Conservation (phyloP, 2,113 vertebrate species). For the Antigone vipio region DNA sequence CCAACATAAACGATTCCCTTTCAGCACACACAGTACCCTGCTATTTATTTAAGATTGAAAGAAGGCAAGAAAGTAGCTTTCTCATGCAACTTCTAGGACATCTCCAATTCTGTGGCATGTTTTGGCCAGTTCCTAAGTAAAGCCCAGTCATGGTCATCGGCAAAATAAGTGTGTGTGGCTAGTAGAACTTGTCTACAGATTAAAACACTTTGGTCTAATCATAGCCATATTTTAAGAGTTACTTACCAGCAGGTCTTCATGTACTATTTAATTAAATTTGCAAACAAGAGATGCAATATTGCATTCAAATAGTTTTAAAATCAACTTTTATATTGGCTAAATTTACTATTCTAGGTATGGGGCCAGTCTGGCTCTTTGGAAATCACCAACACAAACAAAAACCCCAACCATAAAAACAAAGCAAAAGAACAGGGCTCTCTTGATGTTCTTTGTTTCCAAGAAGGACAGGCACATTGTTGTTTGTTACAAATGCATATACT, state of each 20-base stretch:
- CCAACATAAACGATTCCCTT: slow-evolving; percentile 73
- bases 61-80: slow-evolving; percentile 70
- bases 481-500: not conserved
- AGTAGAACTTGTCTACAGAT: slow-evolving; percentile 17
- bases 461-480: not conserved
- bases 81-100: slow-evolving; percentile 59
- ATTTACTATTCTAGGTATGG: slow-evolving; percentile 44
- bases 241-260: slow-evolving; percentile 21
- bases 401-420: not conserved
- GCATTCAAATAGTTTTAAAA: slow-evolving; percentile 50
- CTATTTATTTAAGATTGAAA: slow-evolving; percentile 74
- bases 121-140: slow-evolving; percentile 54
- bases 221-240: not conserved
- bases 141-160: slow-evolving; percentile 20
- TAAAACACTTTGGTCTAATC: slow-evolving; percentile 20
- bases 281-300: slow-evolving; percentile 40
- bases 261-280: slow-evolving; percentile 47
- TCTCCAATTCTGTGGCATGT: slow-evolving; percentile 57
- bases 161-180: slow-evolving; percentile 10
- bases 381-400: not conserved
- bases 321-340: slow-evolving; percentile 12
- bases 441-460: not conserved
- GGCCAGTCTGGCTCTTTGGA: not conserved
- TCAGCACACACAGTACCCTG: slow-evolving; percentile 68
- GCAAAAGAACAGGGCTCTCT: not conserved